A percentile compares a stretch with the other conserved stretches of the same genome.
Evolutionary conservation across 1,140 invertebrate species (phyloP).

Genomic region (Thaumetopoea pityocampa): DNA sequence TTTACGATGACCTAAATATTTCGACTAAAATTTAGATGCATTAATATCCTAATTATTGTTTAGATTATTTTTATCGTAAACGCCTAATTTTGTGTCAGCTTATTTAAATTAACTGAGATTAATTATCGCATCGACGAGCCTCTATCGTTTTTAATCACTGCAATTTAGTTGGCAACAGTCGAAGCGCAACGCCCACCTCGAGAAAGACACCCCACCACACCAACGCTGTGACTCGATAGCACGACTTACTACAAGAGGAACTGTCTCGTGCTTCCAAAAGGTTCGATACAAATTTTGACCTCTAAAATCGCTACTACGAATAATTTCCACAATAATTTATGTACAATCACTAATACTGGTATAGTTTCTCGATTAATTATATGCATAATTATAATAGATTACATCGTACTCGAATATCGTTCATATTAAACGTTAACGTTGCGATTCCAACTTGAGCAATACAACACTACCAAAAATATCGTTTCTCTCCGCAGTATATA

Average conservation of each 20-base stretch:
- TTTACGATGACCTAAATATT: slow-evolving; percentile 25
- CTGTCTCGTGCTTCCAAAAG: slow-evolving; percentile 68
- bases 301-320: slow-evolving; percentile 41
- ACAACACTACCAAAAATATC: slow-evolving; percentile 69
- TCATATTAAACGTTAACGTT: slow-evolving; percentile 43
- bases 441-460: slow-evolving; percentile 58
- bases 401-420: slow-evolving; percentile 36
- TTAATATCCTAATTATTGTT: slow-evolving; percentile 56
- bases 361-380: slow-evolving; percentile 34
- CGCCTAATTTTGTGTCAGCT: slow-evolving; percentile 44
- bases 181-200: slow-evolving; percentile 25
- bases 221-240: slow-evolving; percentile 55
- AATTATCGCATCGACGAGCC: slow-evolving; percentile 35
- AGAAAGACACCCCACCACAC: slow-evolving; percentile 52
- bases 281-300: slow-evolving; percentile 64
- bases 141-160: slow-evolving; percentile 28
- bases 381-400: slow-evolving; percentile 40
- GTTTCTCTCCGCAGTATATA: slow-evolving; percentile 42
- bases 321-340: slow-evolving; percentile 48
- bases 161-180: slow-evolving; percentile 44
- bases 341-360: slow-evolving; percentile 49
- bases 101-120: slow-evolving; percentile 34
- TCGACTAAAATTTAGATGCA: slow-evolving; percentile 31
- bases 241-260: slow-evolving; percentile 70
- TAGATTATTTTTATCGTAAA: slow-evolving; percentile 49